Evolutionary conservation across 2,888 invertebrate species (phyloP), one percentile per base, ranked within the genome.

Genomic region (Chrysolina oricalcia): DNA sequence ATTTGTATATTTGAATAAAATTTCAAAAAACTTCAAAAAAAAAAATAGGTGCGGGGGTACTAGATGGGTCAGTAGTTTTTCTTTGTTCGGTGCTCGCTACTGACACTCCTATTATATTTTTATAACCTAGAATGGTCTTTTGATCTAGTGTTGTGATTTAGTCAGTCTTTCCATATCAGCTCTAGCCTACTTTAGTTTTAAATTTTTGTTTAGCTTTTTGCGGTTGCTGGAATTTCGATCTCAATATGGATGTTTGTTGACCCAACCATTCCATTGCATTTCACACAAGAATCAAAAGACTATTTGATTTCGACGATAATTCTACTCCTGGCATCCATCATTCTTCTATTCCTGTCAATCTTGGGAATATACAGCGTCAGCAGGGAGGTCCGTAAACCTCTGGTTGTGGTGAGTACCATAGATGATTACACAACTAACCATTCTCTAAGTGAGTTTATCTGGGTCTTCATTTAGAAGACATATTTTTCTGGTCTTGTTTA

Each of bases 311-410:
- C 94, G 15, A 91, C 94, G 21, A 94, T 94, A 85, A 91, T 96
- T 70, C 90, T 96, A 76, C 90, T 96, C 76, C 91, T 91, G 35
- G 92, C 93, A 72, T 96, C 96, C 8, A 88, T 92, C 50, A 89
- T 95, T 68, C 92, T 96, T 87, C 91, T 95, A 75, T 87, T 95
- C 56, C 93, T 95, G 35, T 94, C 95, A 17, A 94, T 95, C 87
- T 91, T 96, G 63, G 97, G 96, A 70, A 96, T 96, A 85, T 95
- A 94, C 86, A 96, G 96, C 48, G 94, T 96, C 10, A 91, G 93
- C 77, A 92, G 92, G 82, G 94, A 94, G 87, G 95, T 93, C 41
- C 93, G 93, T 84, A 95, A 94, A 87, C 92, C 95, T 89, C 91
- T 97, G 59, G 91, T 93, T 77, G 90, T 92, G 86, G 95, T 95